phyloP scores from a whole-genome alignment of 2,888 invertebrate species.

The Marronus borbonicus region DNA sequence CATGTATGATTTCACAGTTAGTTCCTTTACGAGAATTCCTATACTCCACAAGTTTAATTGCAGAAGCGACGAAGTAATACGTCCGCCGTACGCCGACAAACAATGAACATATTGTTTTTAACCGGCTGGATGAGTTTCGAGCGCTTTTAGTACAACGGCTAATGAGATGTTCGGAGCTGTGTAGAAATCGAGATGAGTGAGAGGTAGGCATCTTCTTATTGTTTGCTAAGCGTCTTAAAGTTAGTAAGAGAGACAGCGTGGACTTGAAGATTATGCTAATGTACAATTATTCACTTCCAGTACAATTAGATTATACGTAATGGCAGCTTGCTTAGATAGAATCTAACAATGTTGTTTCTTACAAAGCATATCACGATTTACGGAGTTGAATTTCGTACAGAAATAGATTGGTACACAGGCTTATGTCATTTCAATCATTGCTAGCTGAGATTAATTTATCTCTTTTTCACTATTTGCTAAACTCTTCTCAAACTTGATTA shows the following conservation, averaged over 20 bases:
- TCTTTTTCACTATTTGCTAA: too few relatives aligned
- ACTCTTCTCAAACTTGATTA: too few relatives aligned
- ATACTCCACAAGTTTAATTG: constrained; percentile 8
- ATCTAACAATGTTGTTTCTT: constrained; percentile 1
- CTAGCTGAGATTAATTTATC: too few relatives aligned
- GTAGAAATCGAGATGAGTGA: constrained; percentile 4
- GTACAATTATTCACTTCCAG: constrained; percentile 14
- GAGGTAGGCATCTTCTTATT: constrained; percentile 9
- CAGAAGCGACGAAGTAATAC: constrained; percentile 3
- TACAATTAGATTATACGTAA: constrained; percentile 4
- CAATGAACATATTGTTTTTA: constrained; percentile 33
- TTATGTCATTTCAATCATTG: too few relatives aligned
- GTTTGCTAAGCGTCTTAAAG: neutral
- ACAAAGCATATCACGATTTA: constrained; percentile 7
- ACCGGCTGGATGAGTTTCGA: constrained; percentile 27
- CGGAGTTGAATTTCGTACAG: neutral
- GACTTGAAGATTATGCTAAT: constrained; percentile 9
- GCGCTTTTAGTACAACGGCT: constrained; percentile 13
- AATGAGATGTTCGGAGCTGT: constrained; percentile 23
- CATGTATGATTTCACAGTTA: neutral
- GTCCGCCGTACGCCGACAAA: constrained; percentile 1
- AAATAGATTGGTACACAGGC: too few relatives aligned
- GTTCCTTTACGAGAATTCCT: neutral
- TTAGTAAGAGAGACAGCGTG: neutral
- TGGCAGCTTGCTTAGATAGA: constrained; percentile 3